phyloP scores from a whole-genome alignment of 2,888 invertebrate species.

The Limnephilus lunatus region DNA sequence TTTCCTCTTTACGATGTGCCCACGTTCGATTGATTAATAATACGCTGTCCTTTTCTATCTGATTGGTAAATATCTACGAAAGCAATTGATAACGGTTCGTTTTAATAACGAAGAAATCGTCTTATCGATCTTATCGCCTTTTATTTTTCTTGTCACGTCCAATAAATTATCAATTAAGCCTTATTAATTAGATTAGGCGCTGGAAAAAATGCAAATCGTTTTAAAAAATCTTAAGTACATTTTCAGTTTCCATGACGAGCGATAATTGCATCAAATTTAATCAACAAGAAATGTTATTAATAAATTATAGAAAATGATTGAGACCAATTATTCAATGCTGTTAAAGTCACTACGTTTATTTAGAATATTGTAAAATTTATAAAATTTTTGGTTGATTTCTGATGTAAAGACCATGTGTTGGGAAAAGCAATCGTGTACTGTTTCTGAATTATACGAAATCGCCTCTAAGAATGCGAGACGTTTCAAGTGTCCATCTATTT shows the following conservation, averaged over 20 bases:
- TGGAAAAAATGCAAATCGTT: not conserved
- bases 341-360: not conserved
- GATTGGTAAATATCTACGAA: not conserved
- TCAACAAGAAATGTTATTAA: not conserved
- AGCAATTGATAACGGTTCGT: not conserved
- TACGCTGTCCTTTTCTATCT: not conserved
- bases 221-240: not conserved
- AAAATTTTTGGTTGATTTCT: not conserved
- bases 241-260: not conserved
- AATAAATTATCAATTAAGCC: constrained; percentile 2
- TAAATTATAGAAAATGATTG: not conserved
- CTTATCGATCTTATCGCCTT: not conserved
- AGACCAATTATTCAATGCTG: not conserved
- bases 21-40: not conserved
- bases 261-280: not conserved
- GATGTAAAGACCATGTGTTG: not conserved
- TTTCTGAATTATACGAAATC: not conserved
- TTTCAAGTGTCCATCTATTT: constrained; percentile 52
- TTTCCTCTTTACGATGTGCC: not conserved
- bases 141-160: not conserved
- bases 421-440: not conserved
- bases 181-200: not conserved
- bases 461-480: constrained; percentile 15
- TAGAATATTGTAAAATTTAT: not conserved
- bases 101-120: not conserved